Percentiles rank a stretch among this genome's conserved stretches.
Evolutionary conservation across 2,797 vertebrate genomes (phyloP).

Genomic region (Parambassis ranga): DNA sequence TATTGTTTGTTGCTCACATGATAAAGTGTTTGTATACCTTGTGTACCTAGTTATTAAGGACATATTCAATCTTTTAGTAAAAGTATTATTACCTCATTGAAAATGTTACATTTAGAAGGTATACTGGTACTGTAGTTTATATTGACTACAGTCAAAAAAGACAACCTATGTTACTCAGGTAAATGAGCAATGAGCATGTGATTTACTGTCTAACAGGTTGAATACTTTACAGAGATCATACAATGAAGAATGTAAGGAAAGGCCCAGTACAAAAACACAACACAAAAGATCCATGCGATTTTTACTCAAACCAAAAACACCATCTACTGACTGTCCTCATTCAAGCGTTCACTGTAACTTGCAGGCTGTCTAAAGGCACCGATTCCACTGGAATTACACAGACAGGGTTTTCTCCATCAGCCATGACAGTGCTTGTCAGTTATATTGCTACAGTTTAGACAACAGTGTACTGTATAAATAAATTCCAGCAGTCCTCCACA

Average conservation of each 20-base stretch:
- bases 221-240: background rate
- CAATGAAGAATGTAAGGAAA: background rate
- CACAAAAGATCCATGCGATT: background rate
- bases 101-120: no score
- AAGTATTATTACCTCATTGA: no score
- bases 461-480: slow-evolving; percentile 5
- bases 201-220: no score
- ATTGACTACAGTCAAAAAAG: no score
- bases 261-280: background rate
- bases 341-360: background rate
- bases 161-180: no score
- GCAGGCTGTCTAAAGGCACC: slow-evolving; percentile 1
- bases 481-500: slow-evolving; percentile 7
- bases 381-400: background rate
- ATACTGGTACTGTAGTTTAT: no score
- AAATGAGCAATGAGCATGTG: no score
- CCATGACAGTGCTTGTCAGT: background rate
- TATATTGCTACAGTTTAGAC: slow-evolving; percentile 11
- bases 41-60: no score
- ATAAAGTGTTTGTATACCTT: no score
- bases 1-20: no score
- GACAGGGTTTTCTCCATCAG: background rate
- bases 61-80: no score
- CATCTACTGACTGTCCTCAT: background rate
- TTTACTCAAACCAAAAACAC: background rate